These are phyloP conservation scores for Caenorhabditis parvicauda DNA, from an alignment of 2,888 invertebrate genomes.

Conservation along the genomic window DNA sequence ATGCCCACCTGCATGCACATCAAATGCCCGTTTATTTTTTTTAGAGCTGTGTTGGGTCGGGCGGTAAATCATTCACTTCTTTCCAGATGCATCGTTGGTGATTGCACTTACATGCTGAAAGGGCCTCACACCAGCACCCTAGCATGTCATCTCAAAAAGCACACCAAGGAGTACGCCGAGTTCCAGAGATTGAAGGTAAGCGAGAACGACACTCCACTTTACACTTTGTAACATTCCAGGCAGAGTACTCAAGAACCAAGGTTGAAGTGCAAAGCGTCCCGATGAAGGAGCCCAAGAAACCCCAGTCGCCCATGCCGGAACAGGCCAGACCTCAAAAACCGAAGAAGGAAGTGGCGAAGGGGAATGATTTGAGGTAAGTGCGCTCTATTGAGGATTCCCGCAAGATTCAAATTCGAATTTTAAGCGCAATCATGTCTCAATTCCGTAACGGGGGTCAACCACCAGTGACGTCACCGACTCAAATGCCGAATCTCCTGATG, in stretches of 20 bases:
- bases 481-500: constrained; percentile 24
- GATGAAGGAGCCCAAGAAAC: constrained; percentile 11
- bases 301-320: constrained; percentile 5
- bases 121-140: constrained; percentile 60
- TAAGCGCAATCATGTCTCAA: too few relatives aligned
- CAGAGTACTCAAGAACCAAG: constrained; percentile 32
- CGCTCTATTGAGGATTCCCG: too few relatives aligned
- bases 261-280: constrained; percentile 10
- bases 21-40: too few relatives aligned
- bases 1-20: too few relatives aligned
- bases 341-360: background rate
- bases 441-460: too few relatives aligned
- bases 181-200: constrained; percentile 60
- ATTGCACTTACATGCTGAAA: constrained; percentile 60
- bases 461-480: background rate
- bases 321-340: background rate
- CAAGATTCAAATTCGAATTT: too few relatives aligned
- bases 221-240: constrained; percentile 23
- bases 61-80: too few relatives aligned
- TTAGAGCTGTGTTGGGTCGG: background rate
- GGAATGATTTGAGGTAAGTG: background rate
- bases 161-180: constrained; percentile 56
- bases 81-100: constrained; percentile 58
- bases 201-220: too few relatives aligned
- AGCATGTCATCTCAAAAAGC: constrained; percentile 61